phyloP scores from a whole-genome alignment of 2,113 vertebrate species.

The Actinemys pallida region DNA sequence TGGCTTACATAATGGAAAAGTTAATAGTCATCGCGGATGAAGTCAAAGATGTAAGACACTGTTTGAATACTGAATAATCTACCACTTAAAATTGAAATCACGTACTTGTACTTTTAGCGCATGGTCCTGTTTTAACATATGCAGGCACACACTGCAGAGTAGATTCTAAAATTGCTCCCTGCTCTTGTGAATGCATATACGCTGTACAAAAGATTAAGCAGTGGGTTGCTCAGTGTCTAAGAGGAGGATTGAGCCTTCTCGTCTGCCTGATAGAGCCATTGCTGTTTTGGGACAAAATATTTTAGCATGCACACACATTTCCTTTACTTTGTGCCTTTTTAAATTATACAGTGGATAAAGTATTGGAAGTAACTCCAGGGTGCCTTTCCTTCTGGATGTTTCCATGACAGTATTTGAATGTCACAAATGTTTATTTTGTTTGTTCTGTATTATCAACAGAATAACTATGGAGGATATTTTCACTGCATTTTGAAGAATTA shows the following conservation, averaged over 20 bases:
- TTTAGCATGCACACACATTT: not conserved
- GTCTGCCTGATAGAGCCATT: not conserved
- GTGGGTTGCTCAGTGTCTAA: constrained; percentile 3
- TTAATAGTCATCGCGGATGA: constrained; percentile 86
- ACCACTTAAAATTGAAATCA: not conserved
- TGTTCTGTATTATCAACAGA: not conserved
- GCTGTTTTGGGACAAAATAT: not conserved
- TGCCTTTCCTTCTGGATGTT: not conserved
- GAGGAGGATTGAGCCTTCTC: not conserved
- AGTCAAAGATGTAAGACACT: constrained; percentile 82
- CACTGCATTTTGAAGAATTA: not conserved
- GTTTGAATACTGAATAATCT: not conserved
- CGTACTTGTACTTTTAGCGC: not conserved
- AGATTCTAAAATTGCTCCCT: constrained; percentile 22
- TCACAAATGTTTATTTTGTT: not conserved
- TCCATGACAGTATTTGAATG: not conserved
- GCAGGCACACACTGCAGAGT: not conserved
- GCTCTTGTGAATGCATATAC: constrained; percentile 1
- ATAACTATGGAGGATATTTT: not conserved
- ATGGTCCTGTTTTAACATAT: constrained; percentile 8
- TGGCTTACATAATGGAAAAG: constrained; percentile 91
- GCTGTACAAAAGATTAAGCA: not conserved
- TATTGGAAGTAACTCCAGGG: not conserved
- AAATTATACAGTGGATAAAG: not conserved
- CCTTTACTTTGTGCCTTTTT: not conserved